Evolutionary conservation across 2,797 vertebrate genomes (phyloP), one percentile per base, ranked within the genome.

Genomic region (Ctenopoma kingsleyae): DNA sequence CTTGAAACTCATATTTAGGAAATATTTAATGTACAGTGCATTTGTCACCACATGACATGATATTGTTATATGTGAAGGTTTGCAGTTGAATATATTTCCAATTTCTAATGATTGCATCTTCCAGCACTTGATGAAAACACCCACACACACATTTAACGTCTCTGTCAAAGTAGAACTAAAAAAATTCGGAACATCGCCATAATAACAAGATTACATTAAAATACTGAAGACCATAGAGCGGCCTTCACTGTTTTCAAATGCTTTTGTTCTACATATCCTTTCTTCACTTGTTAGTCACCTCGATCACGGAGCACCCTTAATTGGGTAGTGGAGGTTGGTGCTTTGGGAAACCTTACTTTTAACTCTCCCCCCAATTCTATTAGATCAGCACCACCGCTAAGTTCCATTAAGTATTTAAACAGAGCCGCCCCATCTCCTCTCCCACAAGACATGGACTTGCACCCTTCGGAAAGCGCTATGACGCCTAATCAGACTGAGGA

Each of bases 341-440:
- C 78, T 68, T 76, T 56, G 64, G 41, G 55, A 61, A 74, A 70
- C 50, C 73, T 61, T 30, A 38, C 63, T 77, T 70, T 81, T 48
- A 76, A 64, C 67, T 73, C 32, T 62, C 22, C 55, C 66, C 56
- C 56, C 60, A 51, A 50, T 81, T 82, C 76, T 25, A 82, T 84
- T 71, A 76, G 74, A 85, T 82, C 78, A 69, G 72, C 58, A 23
- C 66, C 55, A 22, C 52, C 23, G 48, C 56, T 73, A 69, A 78
- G 60, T 77, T 75, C 74, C 53, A 84, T 90, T 81, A 86, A 87
- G 75, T 83, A 84, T 87, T 88, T 82, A 87, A 89, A 83, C 71
- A 69, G 69, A 71, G 76, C 48, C 15, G 32, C 65, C 61, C 36
- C 3, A 10, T 71, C 60, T 43, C 60, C 56, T 56, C 65, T 71